Percentiles rank a stretch among this genome's conserved stretches.
phyloP scores from a whole-genome alignment of 2,113 vertebrate species.

The Aramus guarauna region DNA sequence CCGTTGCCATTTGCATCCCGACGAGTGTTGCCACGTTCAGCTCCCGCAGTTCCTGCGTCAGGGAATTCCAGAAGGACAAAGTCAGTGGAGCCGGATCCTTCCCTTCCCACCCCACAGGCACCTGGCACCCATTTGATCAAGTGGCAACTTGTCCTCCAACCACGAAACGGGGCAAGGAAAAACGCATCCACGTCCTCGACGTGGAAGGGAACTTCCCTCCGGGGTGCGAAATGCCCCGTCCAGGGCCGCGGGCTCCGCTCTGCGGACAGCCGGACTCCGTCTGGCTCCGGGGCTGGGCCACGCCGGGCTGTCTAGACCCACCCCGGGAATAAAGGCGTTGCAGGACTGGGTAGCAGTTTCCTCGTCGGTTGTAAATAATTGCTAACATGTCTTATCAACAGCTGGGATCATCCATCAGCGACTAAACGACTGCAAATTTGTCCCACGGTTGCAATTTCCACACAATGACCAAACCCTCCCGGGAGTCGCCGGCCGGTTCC shows the following conservation, averaged over 20 bases:
- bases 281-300: not conserved
- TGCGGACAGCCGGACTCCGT: not conserved
- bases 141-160: not conserved
- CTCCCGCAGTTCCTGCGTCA: constrained; percentile 27
- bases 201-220: not conserved
- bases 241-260: not conserved
- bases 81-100: constrained; percentile 29
- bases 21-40: not conserved
- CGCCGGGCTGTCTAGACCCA: not conserved
- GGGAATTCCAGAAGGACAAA: constrained; percentile 60
- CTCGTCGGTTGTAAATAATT: not conserved
- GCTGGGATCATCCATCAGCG: not conserved
- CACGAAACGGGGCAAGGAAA: not conserved
- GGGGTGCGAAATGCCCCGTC: not conserved
- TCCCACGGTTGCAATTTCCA: not conserved
- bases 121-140: not conserved
- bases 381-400: not conserved
- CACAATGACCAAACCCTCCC: not conserved
- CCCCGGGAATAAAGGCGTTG: not conserved
- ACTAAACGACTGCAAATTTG: fast-evolving
- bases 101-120: constrained; percentile 2
- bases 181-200: not conserved
- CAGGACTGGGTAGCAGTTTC: not conserved
- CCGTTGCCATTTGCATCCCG: not conserved
- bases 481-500: fast-evolving